A percentile compares a stretch with the other conserved stretches of the same genome.
These are phyloP conservation scores for Nipponia nippon DNA, from an alignment of 2,113 vertebrate species.

Conservation along the genomic window DNA sequence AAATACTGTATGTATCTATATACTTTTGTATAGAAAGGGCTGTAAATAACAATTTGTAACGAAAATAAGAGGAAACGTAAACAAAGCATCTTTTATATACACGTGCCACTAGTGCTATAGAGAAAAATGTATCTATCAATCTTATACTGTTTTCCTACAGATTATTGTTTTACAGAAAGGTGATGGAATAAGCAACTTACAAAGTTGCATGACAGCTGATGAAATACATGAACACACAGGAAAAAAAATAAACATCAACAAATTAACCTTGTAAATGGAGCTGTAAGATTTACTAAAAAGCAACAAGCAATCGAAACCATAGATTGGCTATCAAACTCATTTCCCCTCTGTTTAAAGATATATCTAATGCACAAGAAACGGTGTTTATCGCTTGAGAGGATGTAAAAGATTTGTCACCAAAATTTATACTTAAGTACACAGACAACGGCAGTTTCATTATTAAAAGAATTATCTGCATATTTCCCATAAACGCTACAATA, in stretches of 20 bases:
- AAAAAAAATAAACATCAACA: not conserved
- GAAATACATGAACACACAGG: not conserved
- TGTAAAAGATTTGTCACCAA: not conserved
- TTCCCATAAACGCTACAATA: not conserved
- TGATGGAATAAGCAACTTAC: not conserved
- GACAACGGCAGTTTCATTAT: not conserved
- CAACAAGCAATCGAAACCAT: not conserved
- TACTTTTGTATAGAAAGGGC: not conserved
- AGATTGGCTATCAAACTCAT: not conserved
- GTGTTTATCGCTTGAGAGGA: not conserved
- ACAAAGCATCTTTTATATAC: not conserved
- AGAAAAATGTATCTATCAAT: not conserved
- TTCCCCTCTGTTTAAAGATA: not conserved
- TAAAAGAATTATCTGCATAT: not conserved
- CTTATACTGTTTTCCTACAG: not conserved
- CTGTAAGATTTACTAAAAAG: not conserved
- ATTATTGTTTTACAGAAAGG: not conserved
- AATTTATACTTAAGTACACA: not conserved
- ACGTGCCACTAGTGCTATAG: not conserved
- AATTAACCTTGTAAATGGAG: not conserved
- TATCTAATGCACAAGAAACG: rapidly evolving
- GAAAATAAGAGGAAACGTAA: not conserved
- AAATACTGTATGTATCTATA: not conserved
- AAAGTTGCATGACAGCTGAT: not conserved
- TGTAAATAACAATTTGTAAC: not conserved